Evolutionary conservation across 2,113 vertebrate genomes (phyloP), one percentile per base, ranked within the genome.

Genomic region (Apeltes quadracus): DNA sequence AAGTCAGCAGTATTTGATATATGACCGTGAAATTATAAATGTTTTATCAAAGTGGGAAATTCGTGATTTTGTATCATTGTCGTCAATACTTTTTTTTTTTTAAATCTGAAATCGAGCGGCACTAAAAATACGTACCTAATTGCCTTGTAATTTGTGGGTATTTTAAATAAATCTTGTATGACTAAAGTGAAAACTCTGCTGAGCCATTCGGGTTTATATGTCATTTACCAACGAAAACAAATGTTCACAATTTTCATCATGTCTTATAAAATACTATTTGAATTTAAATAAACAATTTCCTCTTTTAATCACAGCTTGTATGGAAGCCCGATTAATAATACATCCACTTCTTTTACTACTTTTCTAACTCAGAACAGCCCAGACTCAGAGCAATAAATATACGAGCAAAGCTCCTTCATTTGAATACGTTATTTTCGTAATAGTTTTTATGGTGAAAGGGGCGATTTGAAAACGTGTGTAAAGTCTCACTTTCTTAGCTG

Each of bases 121-220:
- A 88, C 88, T 90, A 84, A 82, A 90, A 80, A 87, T 84, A 83
- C 92, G 91, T 91, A 92, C 91, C 89, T 38, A 83, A 93, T 73
- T 90, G 91, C 89, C 92, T 92, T 91, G 90, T 91, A 89, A 70
- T 87, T 92, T 94, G 92, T 88, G 77, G 82, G 87, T 89, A 89
- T 90, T 90, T 92, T 92, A 79, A 92, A 93, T 90, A 89, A 92
- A 94, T 85, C 75, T 81, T 83, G 72, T 90, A 90, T 85, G 83
- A 91, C 63, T 70, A 86, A 89, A 87, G 88, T 90, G 72, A 78
- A 72, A 82, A 51, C 27, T 44, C 22, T 61, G 29, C 51, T 61
- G 65, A 66, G 67, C 69, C 39, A 48, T 29, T 69, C 23, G 39
- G 64, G 50, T 82, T 20, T 16, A 32, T 76, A 5, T 81, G 51